Evolutionary conservation across 2,113 vertebrate species (phyloP), one percentile per base, ranked within the genome.

Genomic region (Mesocricetus auratus): DNA sequence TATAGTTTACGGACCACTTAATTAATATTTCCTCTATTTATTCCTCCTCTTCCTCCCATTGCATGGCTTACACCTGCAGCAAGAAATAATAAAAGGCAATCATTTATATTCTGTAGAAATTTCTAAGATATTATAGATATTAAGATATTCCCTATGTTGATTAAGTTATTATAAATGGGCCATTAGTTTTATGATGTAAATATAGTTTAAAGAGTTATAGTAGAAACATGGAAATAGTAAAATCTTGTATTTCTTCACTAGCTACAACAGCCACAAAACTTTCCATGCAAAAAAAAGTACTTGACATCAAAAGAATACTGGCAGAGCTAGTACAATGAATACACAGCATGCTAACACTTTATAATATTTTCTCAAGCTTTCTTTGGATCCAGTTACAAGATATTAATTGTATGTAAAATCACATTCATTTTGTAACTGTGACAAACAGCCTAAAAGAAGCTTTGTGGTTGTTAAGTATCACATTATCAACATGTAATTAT

Each of bases 11-110:
- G 98, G 66, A 74, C 71, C 75, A 36, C 92, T 98, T 98, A 98
- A 98, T 96, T 98, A 89, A 98, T 98, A 97, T 98, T 99, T 98
- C 98, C 99, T 98, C 99, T 99, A 92, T 99, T 99, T 90, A 99
- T 99, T 96, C 99, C 98, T 98, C 99, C 98, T 99, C 99, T 98
- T 97, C 98, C 98, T 98, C 99, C 98, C 98, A 99, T 98, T 93
- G 98, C 98, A 97, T 98, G 98, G 97, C 98, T 98, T 89, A 99
- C 97, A 98, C 99, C 99, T 99, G 96, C 62, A 95, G 95, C 94
- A 94, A 82, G 93, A 95, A 97, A 81, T 90, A 95, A 95, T 95
- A 97, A 98, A 21, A 92, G 56, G 33, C 3, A 93, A 97, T n/a
- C 33, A 71, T 74, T 71, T 24, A 68, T 79, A 88, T 92, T 77